A percentile compares a stretch with the other conserved stretches of the same genome.
These are phyloP conservation scores for Tupaia tana DNA, from an alignment of 2,113 vertebrate genomes.

Conservation along the genomic window DNA sequence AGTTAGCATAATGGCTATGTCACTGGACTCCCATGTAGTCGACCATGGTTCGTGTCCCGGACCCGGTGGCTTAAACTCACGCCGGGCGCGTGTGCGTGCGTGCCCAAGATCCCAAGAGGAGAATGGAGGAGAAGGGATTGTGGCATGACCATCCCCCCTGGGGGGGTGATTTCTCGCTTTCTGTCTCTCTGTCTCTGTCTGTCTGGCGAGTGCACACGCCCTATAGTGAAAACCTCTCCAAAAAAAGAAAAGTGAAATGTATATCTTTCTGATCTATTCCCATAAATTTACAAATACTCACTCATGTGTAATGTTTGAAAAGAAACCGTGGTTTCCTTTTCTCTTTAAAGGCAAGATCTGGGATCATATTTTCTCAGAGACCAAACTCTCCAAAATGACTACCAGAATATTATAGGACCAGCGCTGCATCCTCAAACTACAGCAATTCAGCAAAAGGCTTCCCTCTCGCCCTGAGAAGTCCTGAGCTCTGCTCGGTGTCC, in stretches of 20 bases:
- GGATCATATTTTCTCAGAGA: neutral
- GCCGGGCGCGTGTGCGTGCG: too few relatives aligned
- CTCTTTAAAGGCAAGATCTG: neutral
- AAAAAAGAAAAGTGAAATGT: neutral
- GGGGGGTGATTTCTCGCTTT: too few relatives aligned
- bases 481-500: neutral
- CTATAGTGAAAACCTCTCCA: too few relatives aligned
- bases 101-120: too few relatives aligned
- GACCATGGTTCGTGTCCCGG: too few relatives aligned
- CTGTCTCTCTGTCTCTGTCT: too few relatives aligned
- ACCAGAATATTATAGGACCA: neutral
- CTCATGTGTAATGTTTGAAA: neutral
- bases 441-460: neutral
- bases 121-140: too few relatives aligned
- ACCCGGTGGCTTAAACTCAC: too few relatives aligned
- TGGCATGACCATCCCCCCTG: too few relatives aligned
- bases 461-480: rapidly evolving
- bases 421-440: neutral
- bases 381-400: neutral
- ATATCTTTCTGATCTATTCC: neutral
- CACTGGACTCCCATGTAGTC: too few relatives aligned
- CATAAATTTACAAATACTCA: neutral
- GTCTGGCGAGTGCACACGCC: too few relatives aligned
- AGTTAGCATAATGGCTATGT: too few relatives aligned
- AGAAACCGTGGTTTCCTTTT: neutral